phyloP scores from a whole-genome alignment of 2,888 invertebrate genomes.

The Aleiodes leptofemur region DNA sequence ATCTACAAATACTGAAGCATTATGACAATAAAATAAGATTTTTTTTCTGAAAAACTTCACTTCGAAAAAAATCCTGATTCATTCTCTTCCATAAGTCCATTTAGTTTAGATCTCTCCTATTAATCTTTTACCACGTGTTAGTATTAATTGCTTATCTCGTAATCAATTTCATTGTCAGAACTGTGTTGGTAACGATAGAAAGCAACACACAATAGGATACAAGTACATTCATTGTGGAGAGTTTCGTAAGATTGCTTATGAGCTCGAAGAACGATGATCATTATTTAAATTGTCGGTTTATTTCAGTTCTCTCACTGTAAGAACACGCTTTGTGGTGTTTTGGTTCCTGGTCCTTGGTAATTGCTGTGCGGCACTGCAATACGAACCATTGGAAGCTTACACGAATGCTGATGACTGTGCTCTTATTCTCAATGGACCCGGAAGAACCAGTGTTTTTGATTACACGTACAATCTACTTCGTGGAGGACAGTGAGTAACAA shows the following conservation, averaged over 20 bases:
- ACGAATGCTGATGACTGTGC: constrained; percentile 83
- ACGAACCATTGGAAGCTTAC: constrained; percentile 66
- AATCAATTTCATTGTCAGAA: too few relatives aligned
- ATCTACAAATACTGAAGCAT: too few relatives aligned
- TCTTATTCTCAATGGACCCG: constrained; percentile 85
- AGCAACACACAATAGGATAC: too few relatives aligned
- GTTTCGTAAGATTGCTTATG: constrained; percentile 13
- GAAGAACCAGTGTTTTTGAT: constrained; percentile 88
- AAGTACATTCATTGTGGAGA: background rate
- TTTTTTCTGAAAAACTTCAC: too few relatives aligned
- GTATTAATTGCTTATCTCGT: too few relatives aligned
- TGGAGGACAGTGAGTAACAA: constrained; percentile 87
- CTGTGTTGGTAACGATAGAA: too few relatives aligned
- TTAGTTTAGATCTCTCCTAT: too few relatives aligned
- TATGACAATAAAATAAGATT: too few relatives aligned
- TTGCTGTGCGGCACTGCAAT: constrained; percentile 61
- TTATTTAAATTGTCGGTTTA: constrained; percentile 39
- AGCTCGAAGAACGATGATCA: constrained; percentile 27
- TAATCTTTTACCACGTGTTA: too few relatives aligned
- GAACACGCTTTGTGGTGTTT: constrained; percentile 57
- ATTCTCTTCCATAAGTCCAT: too few relatives aligned
- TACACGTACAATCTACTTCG: constrained; percentile 90
- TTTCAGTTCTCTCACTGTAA: constrained; percentile 63
- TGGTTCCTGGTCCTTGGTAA: constrained; percentile 55
- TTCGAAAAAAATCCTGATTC: too few relatives aligned